Base-by-base conservation (phyloP, 2,113 vertebrate species). In the Etheostoma spectabile region DNA sequence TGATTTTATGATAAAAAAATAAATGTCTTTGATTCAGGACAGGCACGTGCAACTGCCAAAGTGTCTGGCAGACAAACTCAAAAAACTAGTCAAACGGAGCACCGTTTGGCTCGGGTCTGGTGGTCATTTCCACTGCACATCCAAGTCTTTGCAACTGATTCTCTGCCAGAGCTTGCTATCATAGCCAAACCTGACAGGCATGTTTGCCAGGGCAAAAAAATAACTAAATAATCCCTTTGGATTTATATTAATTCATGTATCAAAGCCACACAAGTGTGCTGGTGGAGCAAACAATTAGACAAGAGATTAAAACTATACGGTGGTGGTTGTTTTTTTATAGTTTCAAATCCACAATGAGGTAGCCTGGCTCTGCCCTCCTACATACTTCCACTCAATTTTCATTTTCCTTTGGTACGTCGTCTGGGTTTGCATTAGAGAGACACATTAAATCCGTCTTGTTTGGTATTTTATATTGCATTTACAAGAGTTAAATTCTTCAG, bases 201-300 rank as follows among this genome's bases (percentile, higher is more conserved):
- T 33, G 51, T 63, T 53, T 71, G 61, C 18, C 42, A 56, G 27
- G 62, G 10, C 18, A 13, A 24, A 49, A 70, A 48, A 79, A 33
- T 22, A 57, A n/a, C 45, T 24, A 16, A 59, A 42, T 42, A 45
- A 75, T 70, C 57, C 52, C 33, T 46, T 45, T 16, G 14, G 48
- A 73, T 66, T 80, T 48, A 30, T 18, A 56, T 77, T 66, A 56
- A 74, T 24, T 79, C 4, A 16, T 73, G 49, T 71, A 57, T 81
- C 42, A 85, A 71, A 72, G 33, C 51, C 22, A 21, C 18, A 16
- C 4, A 71, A 64, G 22, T 65, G 42, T 21, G 33, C 14, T 51
- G 16, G 5, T 48, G 46, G 0, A 69, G 16, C 63, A 68, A 64
- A 42, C 13, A 1, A 77, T 45, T 64, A 27, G 8, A 14, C 48